Conservation (phyloP, 2,797 vertebrate species). For the Ispidina lecontei region DNA sequence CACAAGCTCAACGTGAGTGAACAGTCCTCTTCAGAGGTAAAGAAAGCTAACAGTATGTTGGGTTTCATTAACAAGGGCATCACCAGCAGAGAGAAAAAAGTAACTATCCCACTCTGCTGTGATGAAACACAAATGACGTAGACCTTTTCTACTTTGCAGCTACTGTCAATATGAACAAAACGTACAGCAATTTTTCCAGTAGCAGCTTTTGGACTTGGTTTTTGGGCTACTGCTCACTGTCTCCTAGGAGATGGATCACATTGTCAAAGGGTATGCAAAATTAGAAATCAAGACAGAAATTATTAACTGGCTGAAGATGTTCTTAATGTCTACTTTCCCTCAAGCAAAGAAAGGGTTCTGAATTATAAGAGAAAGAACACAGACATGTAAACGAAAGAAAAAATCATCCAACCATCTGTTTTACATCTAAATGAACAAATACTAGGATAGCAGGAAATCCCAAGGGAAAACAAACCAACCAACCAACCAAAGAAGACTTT, state of each 20-base stretch:
- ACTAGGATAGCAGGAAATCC: background rate
- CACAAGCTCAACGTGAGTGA: too few species aligned
- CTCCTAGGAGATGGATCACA: conserved; percentile 16
- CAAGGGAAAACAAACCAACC: background rate
- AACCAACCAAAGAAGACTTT: background rate
- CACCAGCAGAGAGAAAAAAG: too few species aligned
- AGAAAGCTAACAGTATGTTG: too few species aligned
- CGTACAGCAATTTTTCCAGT: background rate
- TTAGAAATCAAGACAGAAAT: conserved; percentile 13
- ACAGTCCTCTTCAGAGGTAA: too few species aligned
- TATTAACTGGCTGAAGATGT: background rate
- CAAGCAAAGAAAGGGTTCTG: background rate
- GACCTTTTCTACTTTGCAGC: background rate
- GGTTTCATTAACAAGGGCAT: too few species aligned
- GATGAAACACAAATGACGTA: background rate
- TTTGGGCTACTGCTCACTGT: background rate
- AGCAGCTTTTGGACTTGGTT: background rate
- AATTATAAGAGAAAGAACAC: background rate
- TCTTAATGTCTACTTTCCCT: background rate
- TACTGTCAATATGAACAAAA: background rate
- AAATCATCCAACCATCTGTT: background rate
- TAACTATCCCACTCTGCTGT: background rate
- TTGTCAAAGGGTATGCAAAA: background rate
- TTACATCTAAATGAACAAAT: background rate
- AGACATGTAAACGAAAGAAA: background rate